These are phyloP conservation scores for Drosophila kuntzei DNA, from an alignment of 2,888 invertebrate genomes.

Conservation along the genomic window DNA sequence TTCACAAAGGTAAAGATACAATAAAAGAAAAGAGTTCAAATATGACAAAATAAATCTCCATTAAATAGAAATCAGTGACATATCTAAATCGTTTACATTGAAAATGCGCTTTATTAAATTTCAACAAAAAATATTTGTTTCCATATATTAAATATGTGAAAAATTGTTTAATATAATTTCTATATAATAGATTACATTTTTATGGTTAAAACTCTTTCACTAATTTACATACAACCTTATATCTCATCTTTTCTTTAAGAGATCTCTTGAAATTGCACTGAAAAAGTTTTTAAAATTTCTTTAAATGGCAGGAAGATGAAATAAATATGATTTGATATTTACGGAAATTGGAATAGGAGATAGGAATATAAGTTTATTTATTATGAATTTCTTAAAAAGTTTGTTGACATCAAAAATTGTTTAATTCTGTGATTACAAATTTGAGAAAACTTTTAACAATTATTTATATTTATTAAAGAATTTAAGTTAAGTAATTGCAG, in stretches of 20 bases:
- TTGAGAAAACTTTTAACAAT: not conserved
- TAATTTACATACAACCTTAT: not conserved
- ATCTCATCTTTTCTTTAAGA: no score
- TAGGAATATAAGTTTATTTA: no score
- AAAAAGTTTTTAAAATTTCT: not conserved
- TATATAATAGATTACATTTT: not conserved
- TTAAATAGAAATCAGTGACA: not conserved
- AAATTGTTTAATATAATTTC: not conserved
- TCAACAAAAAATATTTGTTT: no score
- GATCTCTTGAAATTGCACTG: no score
- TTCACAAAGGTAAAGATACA: constrained; percentile 69
- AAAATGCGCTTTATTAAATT: no score
- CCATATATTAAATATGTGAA: no score
- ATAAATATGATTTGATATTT: not conserved
- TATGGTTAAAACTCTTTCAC: not conserved
- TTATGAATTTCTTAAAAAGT: no score
- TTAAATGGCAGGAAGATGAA: not conserved
- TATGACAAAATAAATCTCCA: not conserved
- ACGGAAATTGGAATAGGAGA: no score
- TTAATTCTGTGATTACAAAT: not conserved
- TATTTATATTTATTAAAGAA: not conserved
- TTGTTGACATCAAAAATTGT: no score
- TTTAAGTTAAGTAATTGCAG: not conserved
- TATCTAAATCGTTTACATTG: no score
- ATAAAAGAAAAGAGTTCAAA: not conserved